Evolutionary conservation across 2,888 invertebrate species (phyloP), one percentile per base, ranked within the genome.

Genomic region (Herminia tarsipennalis): DNA sequence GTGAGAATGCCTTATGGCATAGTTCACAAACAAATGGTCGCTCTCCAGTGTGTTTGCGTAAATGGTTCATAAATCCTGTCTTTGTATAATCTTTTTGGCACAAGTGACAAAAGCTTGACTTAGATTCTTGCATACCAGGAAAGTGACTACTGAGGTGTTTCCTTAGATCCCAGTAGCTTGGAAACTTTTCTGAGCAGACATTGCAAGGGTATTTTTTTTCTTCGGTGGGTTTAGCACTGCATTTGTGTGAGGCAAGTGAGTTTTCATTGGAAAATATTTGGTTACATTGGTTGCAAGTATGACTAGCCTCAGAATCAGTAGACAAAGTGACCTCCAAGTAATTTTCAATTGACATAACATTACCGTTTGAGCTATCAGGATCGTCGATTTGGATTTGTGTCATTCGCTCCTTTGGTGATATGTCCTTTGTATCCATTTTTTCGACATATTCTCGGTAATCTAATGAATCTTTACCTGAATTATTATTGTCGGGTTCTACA

Each of bases 61-160:
- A 77, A 65, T 92, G 92, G 67, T 92, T 92, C 92, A 92, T 92
- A 50, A 92, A 92, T 25, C 92, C 92, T 46, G 92, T 92, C 62
- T 92, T 92, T 4, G 92, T 92, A 55, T 92, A 92, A 74, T 92
- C 92, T 68, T 92, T 92, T 59, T 92, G 91, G 66, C 92, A 92
- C n/a, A 92, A 77, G 53, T 92, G 92, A 70, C 92, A 92, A 68
- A 91, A 92, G 68, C 92, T 92, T 12, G 92, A 92, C 70, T 92
- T 92, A 8, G 92, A 90, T 66, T 92, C 92, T 43, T 92, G 66
- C 92, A 92, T 92, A 37, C 92, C 92, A 37, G 92, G 92, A 55
- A 92, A 92, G 63, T 92, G 92, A 56, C 66, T 88, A 66, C 91
- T 92, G 56, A 92, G 87, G 64, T 92, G 92, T 65, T 92, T 92